These are phyloP conservation scores for Mormyrops boulengeri DNA, from an alignment of 2,797 vertebrate genomes.

Conservation along the genomic window DNA sequence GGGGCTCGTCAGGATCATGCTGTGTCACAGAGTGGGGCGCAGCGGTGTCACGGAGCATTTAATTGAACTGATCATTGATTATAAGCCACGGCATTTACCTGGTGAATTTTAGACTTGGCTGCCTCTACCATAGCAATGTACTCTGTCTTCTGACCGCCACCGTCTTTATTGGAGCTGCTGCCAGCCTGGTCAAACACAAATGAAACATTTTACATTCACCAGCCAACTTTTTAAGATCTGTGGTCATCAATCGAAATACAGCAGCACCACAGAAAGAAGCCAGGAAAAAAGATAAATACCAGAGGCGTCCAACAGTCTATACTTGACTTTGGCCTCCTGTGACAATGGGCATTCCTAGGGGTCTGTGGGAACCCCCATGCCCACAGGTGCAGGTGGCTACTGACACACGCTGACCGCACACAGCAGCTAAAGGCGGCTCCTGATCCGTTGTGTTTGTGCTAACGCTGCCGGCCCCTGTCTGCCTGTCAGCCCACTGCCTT, in stretches of 20 bases:
- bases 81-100: conserved; percentile 50
- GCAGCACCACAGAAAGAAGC: conserved; percentile 15
- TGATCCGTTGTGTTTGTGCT: not conserved
- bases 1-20: not conserved
- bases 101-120: conserved; percentile 92
- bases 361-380: not conserved
- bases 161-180: conserved; percentile 76
- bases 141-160: conserved; percentile 76
- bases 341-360: not conserved
- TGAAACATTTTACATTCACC: not conserved
- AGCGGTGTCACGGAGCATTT: not conserved
- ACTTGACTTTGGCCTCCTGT: not conserved
- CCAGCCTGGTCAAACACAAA: conserved; percentile 53
- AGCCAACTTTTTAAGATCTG: not conserved
- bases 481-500: conserved; percentile 18
- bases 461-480: not conserved
- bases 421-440: not conserved
- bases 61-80: not conserved
- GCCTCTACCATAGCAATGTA: conserved; percentile 78
- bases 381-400: not conserved
- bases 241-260: not conserved
- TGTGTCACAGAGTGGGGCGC: not conserved
- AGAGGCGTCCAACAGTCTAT: not conserved
- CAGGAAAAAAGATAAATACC: not conserved
- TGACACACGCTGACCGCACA: not conserved